Conservation (phyloP, 2,888 invertebrate genomes). For the Tillus elongatus region DNA sequence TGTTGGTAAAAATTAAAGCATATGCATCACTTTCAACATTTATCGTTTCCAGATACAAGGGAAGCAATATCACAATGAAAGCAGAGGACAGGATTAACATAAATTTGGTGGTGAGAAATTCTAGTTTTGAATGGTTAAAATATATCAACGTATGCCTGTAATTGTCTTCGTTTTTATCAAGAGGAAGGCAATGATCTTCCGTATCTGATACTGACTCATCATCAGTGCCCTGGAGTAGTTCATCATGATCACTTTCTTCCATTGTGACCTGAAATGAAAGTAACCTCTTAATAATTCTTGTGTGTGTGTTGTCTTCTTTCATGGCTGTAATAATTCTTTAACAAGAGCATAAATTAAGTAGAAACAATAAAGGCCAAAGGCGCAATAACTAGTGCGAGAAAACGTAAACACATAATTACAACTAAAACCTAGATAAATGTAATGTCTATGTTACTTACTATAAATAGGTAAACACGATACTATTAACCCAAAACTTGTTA, state of each 20-base stretch:
- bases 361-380: too few species aligned
- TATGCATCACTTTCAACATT: slow-evolving; percentile 35
- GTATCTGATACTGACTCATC: slow-evolving; percentile 38
- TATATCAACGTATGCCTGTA: slow-evolving; percentile 26
- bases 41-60: slow-evolving; percentile 43
- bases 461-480: too few species aligned
- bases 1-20: slow-evolving; percentile 32
- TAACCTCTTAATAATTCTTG: too few species aligned
- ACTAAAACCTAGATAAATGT: too few species aligned
- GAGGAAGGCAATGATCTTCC: slow-evolving; percentile 32
- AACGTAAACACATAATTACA: too few species aligned
- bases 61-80: slow-evolving; percentile 44
- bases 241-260: slow-evolving; percentile 37
- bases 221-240: slow-evolving; percentile 35
- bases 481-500: too few species aligned
- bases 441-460: too few species aligned
- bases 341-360: too few species aligned
- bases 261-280: not conserved
- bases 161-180: slow-evolving; percentile 30
- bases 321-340: too few species aligned
- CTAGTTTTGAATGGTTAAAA: slow-evolving; percentile 36
- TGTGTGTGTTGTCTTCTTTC: too few species aligned
- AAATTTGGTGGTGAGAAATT: slow-evolving; percentile 42
- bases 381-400: too few species aligned
- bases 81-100: slow-evolving; percentile 43